A percentile compares a stretch with the other conserved stretches of the same genome.
These are phyloP conservation scores for Taenioides sp. DNA, from an alignment of 2,797 vertebrate species.

Conservation along the genomic window DNA sequence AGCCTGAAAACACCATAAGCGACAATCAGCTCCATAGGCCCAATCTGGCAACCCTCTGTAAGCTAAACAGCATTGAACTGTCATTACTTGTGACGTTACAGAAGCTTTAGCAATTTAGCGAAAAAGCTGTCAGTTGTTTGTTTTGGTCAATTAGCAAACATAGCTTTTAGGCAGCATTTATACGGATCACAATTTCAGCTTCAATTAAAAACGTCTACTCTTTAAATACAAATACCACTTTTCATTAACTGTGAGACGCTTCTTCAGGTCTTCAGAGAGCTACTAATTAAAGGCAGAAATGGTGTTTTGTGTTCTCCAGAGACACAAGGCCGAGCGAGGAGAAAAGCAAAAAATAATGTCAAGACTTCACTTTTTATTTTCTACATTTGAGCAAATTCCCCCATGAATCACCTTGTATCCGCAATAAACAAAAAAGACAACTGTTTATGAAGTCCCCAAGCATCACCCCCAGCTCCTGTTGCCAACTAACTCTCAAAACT, in stretches of 20 bases:
- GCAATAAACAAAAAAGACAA: slow-evolving; percentile 47
- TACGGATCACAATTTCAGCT: slow-evolving; percentile 7
- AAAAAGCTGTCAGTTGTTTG: slow-evolving; percentile 7
- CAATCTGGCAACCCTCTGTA: not conserved
- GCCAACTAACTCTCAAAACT: not conserved
- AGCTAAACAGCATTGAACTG: not conserved
- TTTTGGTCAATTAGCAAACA: slow-evolving; percentile 15
- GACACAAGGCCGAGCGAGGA: not conserved
- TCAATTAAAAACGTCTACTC: slow-evolving; percentile 7
- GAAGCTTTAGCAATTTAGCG: not conserved
- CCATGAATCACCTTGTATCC: slow-evolving; percentile 20
- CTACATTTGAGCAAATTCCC: slow-evolving; percentile 26
- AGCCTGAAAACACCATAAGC: not conserved
- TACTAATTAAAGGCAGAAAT: slow-evolving; percentile 47
- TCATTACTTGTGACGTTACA: slow-evolving; percentile 7
- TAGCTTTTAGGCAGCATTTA: not conserved
- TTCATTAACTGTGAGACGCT: slow-evolving; percentile 38
- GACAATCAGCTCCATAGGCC: not conserved
- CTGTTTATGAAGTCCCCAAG: slow-evolving; percentile 35
- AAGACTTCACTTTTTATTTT: slow-evolving; percentile 26
- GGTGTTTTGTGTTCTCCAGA: slow-evolving; percentile 7
- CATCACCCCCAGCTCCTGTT: slow-evolving; percentile 24
- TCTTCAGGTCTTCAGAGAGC: slow-evolving; percentile 12
- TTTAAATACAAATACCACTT: slow-evolving; percentile 10
- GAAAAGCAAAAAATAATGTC: slow-evolving; percentile 39